phyloP scores from a whole-genome alignment of 2,888 invertebrate genomes.

The Notodonta ziczac region DNA sequence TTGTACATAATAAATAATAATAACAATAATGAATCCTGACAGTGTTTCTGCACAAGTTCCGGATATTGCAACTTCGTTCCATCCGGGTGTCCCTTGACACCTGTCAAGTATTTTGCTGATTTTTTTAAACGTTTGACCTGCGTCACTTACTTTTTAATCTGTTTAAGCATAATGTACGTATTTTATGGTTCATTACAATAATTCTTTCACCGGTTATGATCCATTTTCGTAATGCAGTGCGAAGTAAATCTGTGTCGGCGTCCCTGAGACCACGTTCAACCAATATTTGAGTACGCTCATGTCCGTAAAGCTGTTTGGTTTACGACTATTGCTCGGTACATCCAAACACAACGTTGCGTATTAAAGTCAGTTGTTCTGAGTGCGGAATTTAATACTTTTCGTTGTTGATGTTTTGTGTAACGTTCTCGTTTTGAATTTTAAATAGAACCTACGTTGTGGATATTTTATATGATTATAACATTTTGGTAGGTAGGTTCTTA shows the following conservation, averaged over 20 bases:
- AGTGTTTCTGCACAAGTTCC: too few species aligned
- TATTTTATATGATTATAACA: too few species aligned
- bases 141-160: neutral
- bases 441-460: neutral
- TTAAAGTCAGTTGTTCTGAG: constrained; percentile 42
- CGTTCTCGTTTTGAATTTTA: neutral
- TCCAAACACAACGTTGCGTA: constrained; percentile 46
- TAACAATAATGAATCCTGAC: too few species aligned
- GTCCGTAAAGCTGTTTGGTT: constrained; percentile 68
- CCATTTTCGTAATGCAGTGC: constrained; percentile 53
- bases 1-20: too few species aligned
- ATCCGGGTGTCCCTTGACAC: too few species aligned
- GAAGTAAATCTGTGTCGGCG: constrained; percentile 60
- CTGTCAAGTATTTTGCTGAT: too few species aligned
- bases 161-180: constrained; percentile 13
- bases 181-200: constrained; percentile 22
- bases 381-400: constrained; percentile 31
- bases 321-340: constrained; percentile 52
- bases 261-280: constrained; percentile 69
- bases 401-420: constrained; percentile 7
- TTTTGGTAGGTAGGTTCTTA: too few species aligned
- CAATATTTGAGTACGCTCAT: constrained; percentile 71
- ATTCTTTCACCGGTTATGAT: constrained; percentile 33
- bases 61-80: too few species aligned
- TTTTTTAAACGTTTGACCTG: too few species aligned